These are phyloP conservation scores for Lamellibrachia columna DNA, from an alignment of 2,888 invertebrate genomes.

Conservation along the genomic window DNA sequence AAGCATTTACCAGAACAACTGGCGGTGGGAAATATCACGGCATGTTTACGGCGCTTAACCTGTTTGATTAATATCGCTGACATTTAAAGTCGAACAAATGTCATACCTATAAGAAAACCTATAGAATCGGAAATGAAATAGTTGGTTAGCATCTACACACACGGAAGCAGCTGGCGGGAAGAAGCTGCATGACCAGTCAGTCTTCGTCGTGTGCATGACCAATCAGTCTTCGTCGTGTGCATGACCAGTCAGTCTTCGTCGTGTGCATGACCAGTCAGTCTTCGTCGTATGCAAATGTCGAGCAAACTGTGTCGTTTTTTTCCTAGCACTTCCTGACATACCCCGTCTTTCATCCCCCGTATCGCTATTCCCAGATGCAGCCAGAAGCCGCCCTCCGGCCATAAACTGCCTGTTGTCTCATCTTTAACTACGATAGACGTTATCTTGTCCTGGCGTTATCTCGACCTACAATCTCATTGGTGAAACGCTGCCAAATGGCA, in stretches of 20 bases:
- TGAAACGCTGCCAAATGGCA: not conserved
- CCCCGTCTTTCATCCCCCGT: not conserved
- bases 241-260: too few relatives aligned
- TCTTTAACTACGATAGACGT: too few relatives aligned
- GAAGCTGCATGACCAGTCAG: not conserved
- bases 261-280: too few relatives aligned
- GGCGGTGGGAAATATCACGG: too few relatives aligned
- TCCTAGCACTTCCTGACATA: not conserved
- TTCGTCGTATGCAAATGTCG: not conserved
- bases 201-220: too few relatives aligned
- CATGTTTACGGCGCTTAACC: not conserved
- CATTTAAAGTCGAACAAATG: not conserved
- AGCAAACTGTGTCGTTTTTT: not conserved
- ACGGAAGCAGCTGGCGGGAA: not conserved
- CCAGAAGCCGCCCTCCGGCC: not conserved
- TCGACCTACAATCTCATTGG: not conserved
- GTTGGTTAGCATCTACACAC: not conserved
- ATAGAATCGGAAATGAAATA: not conserved
- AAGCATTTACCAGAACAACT: too few relatives aligned
- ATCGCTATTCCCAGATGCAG: not conserved
- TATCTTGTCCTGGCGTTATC: not conserved
- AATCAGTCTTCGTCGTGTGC: too few relatives aligned
- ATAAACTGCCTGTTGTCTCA: not conserved
- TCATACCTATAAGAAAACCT: not conserved
- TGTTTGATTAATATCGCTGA: not conserved